Evolutionary conservation across 2,888 invertebrate species (phyloP), one percentile per base, ranked within the genome.

Genomic region (Zhuqinia jingwanae): DNA sequence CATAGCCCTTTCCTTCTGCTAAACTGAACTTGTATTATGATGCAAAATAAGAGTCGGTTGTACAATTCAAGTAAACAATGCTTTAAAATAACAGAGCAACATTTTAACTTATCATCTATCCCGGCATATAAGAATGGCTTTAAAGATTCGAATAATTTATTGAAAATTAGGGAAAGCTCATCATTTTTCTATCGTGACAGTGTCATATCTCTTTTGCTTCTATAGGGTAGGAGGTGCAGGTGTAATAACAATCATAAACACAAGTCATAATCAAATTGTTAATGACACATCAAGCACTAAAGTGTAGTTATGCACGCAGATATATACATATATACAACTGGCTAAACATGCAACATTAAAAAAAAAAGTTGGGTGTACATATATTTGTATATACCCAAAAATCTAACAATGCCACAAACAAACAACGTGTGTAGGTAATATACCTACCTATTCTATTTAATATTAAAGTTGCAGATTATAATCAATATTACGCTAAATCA

Each of bases 151-250:
- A 73, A 81, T 53, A 81, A 81, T 73, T 82, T 82, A 82, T 73
- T 73, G 82, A 75, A 82, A 73, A 60, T 82, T 58, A 42, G 81
- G 58, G 81, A 81, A 81, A 81, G 82, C 78, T 78, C 56, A 47
- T 27, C 53, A 27, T 56, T 56, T n/a, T n/a, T 65, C 78, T 79
- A 65, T 42, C 65, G 50, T 65, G 63, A 79, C 78, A 65, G 47
- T 79, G 65, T 79, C 78, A 27, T 79, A 45, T 50, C 65, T 27
- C n/a, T 25, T 36, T 36, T 36, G 8, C 36, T 36, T 36, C 8
- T 36, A 36, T 36, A 36, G 36, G 36, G 8, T 15, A 36, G 11
- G 45, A 70, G 11, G n/a, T n/a, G n/a, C 1, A 70, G 70, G 70
- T 25, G 70, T 45, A 22, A 20, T 45, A 45, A 70, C 22, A 70